phyloP scores from a whole-genome alignment of 2,797 vertebrate species.

The Gadopsis marmoratus region DNA sequence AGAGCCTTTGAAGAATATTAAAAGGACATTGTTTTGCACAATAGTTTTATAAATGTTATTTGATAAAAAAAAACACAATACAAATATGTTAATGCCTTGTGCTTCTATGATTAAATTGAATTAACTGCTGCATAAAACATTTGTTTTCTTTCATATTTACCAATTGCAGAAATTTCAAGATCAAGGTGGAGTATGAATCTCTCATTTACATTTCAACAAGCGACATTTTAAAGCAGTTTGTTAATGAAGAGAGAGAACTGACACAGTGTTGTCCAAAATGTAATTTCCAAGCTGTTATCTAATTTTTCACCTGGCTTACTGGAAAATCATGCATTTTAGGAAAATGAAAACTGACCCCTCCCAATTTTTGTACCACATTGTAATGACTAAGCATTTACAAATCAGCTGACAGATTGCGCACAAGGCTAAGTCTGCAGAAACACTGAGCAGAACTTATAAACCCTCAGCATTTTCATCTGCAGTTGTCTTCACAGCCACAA shows the following conservation, averaged over 20 bases:
- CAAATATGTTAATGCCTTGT: constrained; percentile 90
- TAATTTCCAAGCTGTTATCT: constrained; percentile 21
- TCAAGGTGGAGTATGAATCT: constrained; percentile 18
- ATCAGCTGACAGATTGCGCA: constrained; percentile 51
- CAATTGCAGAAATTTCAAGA: constrained; percentile 8
- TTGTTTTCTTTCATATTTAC: constrained; percentile 86
- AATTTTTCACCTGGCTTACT: constrained; percentile 26
- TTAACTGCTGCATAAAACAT: constrained; percentile 88
- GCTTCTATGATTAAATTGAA: constrained; percentile 98
- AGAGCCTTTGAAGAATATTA: constrained; percentile 87
- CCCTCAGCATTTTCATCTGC: constrained; percentile 35
- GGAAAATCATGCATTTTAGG: constrained; percentile 16
- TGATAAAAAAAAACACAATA: constrained; percentile 84
- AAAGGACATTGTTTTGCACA: constrained; percentile 94
- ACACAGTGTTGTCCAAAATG: constrained; percentile 22
- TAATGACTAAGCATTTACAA: constrained; percentile 61
- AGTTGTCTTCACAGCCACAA: constrained; percentile 45
- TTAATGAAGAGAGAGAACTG: constrained; percentile 17
- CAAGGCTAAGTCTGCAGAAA: constrained; percentile 48
- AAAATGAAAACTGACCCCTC: constrained; percentile 11
- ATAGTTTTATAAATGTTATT: constrained; percentile 94
- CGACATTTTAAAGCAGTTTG: not conserved
- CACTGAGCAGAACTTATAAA: constrained; percentile 47
- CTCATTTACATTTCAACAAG: constrained; percentile 7
- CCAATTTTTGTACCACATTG: constrained; percentile 41